Base-by-base conservation (phyloP, 2,113 vertebrate species). In the Neomonachus schauinslandi region DNA sequence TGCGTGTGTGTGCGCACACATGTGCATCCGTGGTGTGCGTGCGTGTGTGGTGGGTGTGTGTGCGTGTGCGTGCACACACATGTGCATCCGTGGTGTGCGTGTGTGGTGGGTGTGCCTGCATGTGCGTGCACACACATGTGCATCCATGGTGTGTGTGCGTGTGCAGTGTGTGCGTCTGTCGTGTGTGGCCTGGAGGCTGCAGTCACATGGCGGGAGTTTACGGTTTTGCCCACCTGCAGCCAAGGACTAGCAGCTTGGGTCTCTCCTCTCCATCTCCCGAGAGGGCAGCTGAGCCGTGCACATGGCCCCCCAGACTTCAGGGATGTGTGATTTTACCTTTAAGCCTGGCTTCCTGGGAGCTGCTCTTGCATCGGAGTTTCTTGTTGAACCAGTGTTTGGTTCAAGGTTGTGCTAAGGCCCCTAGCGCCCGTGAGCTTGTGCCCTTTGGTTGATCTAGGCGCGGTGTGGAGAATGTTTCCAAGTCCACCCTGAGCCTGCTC, bases 111-210 rank as follows among this genome's bases (percentile, higher is more conserved):
- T 11, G 2, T 46, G 53, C n/a, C 0, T 8, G 33, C 12, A 33
- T 11, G 42, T 16, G 79, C 26, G 24, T 22, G 31, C 28, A 11
- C 1, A 5, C 49, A 51, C 1, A 16, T 5, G 3, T 36, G 22
- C 33, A 1, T 7, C 33, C 18, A 21, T 8, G 26, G n/a, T 15
- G 8, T 28, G 55, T 1, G 55, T 59, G n/a, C 3, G 1, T 11
- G 57, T 42, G 14, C 9, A 28, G 8, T 42, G 55, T 71, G 69
- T 72, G n/a, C 26, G 2, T 31, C 7, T 77, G 26, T 49, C 33
- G 65, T 3, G 24, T 42, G 39, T 33, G 36, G 21, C 57, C 22
- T 5, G 49, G 24, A 67, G 49, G 57, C 31, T 10, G 61, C 74
- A 16, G 4, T 36, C 55, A 28, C 26, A 1, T 1, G 15, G 55